Conservation (phyloP, 2,797 vertebrate species). For the Remorina albescens region DNA sequence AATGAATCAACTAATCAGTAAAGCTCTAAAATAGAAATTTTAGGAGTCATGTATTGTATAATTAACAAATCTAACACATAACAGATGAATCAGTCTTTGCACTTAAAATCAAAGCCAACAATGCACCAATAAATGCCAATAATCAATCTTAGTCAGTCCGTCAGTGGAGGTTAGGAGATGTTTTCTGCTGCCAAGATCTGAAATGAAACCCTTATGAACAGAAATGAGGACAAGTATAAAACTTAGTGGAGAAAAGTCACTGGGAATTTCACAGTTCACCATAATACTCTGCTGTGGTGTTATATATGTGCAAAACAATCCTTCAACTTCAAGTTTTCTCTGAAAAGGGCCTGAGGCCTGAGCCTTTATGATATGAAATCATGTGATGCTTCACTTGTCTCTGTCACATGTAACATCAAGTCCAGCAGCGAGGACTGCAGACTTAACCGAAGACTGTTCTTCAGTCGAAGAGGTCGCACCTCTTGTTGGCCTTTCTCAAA, state of each 20-base stretch:
- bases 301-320: neutral
- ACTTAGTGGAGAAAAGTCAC: neutral
- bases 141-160: too few species aligned
- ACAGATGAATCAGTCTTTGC: too few species aligned
- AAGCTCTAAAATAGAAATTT: neutral
- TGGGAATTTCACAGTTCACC: neutral
- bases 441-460: constrained; percentile 30
- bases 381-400: constrained; percentile 60
- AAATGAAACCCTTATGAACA: neutral
- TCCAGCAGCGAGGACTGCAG: constrained; percentile 31
- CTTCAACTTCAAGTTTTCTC: constrained; percentile 23
- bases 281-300: neutral
- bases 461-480: neutral
- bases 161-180: too few species aligned
- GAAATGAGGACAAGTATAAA: neutral
- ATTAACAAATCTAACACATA: too few species aligned
- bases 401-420: constrained; percentile 50
- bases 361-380: constrained; percentile 36
- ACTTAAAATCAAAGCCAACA: too few species aligned
- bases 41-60: neutral
- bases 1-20: too few species aligned
- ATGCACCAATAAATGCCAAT: too few species aligned
- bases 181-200: too few species aligned
- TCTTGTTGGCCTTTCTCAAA: neutral
- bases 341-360: constrained; percentile 45